Evolutionary conservation across 1,140 invertebrate genomes (phyloP), one percentile per base, ranked within the genome.

Genomic region (Maconellicoccus hirsutus): DNA sequence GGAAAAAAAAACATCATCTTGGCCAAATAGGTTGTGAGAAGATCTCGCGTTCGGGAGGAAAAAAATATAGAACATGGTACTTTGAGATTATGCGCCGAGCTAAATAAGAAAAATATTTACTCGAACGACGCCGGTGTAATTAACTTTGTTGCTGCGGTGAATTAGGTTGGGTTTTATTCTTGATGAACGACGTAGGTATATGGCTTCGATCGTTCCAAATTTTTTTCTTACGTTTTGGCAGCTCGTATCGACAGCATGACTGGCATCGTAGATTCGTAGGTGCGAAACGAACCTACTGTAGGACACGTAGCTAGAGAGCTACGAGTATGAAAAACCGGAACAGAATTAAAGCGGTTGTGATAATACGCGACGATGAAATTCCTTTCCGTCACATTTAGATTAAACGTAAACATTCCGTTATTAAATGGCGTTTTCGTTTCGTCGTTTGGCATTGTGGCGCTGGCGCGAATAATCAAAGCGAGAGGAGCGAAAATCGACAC

Each of bases 401-500:
- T 52, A 52, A 52, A 52, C 42, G 42, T 52, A 52, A 52, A 52
- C 42, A 52, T 52, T 52, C 16, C 42, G 42, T 52, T 52, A 52
- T 52, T 52, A 52, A 52, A 19, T 52, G 42, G 42, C 42, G 42
- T 52, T 52, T 52, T 52, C 6, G 42, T 52, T 52, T 19, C 12
- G 42, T 52, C 29, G 12, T 33, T 52, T 52, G 42, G 42, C 42
- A 52, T 16, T 19, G 42, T 14, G 42, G 42, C 42, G 42, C 12
- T 19, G 42, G 42, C 42, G 42, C 42, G 16, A 52, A 52, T 52
- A 19, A 33, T 3, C 12, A 33, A 33, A 12, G 29, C 3, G 12
- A 33, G 29, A 33, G 12, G 12, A 33, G 12, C 3, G 12, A 33
- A 12, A 33, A 33, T 12, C 29, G 29, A 33, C 29, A 33, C 29